These are phyloP conservation scores for Gerosis bhagava DNA, from an alignment of 2,888 invertebrate genomes.

Conservation along the genomic window DNA sequence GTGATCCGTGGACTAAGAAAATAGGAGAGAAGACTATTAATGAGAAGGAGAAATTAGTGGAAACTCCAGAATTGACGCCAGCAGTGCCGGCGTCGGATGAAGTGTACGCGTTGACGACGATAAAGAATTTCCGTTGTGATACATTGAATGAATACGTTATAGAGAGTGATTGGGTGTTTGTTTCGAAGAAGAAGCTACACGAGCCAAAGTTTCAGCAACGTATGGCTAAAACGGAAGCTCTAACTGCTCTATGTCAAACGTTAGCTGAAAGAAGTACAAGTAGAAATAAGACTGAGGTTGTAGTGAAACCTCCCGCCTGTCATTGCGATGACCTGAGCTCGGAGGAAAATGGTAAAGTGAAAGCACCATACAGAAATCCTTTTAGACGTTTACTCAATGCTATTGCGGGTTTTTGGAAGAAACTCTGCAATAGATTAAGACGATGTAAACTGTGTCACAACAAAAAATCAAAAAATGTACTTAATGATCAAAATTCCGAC, in stretches of 20 bases:
- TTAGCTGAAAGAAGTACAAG: conserved; percentile 44
- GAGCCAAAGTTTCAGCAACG: conserved; percentile 61
- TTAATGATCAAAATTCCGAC: conserved; percentile 36
- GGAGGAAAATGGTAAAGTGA: conserved; percentile 37
- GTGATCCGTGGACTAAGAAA: conserved; percentile 39
- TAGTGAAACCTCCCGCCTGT: conserved; percentile 59
- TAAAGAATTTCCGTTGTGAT: conserved; percentile 62
- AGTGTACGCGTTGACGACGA: conserved; percentile 63
- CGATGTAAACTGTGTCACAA: conserved; percentile 38
- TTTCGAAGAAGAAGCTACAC: conserved; percentile 53
- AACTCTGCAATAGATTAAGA: conserved; percentile 44
- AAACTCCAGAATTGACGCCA: conserved; percentile 26
- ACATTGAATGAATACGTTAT: conserved; percentile 54
- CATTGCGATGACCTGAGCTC: conserved; percentile 51
- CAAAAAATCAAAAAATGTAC: conserved; percentile 31
- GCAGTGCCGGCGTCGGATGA: conserved; percentile 42
- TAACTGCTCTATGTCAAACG: conserved; percentile 55
- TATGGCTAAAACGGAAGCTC: conserved; percentile 47
- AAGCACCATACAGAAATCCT: conserved; percentile 35
- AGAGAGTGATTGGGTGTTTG: conserved; percentile 70
- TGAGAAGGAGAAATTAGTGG: conserved; percentile 10
- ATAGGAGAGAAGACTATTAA: conserved; percentile 37
- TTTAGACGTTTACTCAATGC: conserved; percentile 42
- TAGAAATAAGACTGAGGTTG: conserved; percentile 45
- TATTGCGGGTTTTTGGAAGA: conserved; percentile 36